phyloP scores from a whole-genome alignment of 2,888 invertebrate genomes.

The Synanthedon formicaeformis region DNA sequence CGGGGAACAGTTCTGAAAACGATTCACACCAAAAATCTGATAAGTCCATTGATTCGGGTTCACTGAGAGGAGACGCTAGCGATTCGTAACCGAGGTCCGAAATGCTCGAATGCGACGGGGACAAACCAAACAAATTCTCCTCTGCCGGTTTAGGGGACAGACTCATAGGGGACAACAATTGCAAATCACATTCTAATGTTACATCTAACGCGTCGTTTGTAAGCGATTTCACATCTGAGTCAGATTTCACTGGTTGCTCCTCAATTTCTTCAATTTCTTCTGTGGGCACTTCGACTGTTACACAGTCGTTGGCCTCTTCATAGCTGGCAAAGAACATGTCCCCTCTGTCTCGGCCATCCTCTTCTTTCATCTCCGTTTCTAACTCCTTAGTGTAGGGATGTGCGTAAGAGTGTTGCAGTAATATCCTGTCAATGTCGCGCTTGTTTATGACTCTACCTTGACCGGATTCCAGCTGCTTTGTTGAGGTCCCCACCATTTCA shows the following conservation, averaged over 20 bases:
- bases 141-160: constrained; percentile 43
- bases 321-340: constrained; percentile 80
- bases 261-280: constrained; percentile 66
- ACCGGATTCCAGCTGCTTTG: constrained; percentile 88
- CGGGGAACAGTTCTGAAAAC: constrained; percentile 83
- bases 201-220: constrained; percentile 33
- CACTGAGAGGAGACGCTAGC: constrained; percentile 59
- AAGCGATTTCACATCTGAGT: constrained; percentile 34
- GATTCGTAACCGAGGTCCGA: constrained; percentile 65
- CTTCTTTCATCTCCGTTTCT: constrained; percentile 30
- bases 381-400: constrained; percentile 52
- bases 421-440: constrained; percentile 58
- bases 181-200: constrained; percentile 49
- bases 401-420: constrained; percentile 64
- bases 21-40: constrained; percentile 81
- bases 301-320: constrained; percentile 78
- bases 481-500: constrained; percentile 89
- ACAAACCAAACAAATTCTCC: constrained; percentile 43
- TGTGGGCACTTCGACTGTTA: constrained; percentile 78
- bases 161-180: constrained; percentile 57
- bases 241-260: constrained; percentile 30
- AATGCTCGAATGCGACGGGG: constrained; percentile 52
- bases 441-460: constrained; percentile 67
- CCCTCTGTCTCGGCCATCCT: constrained; percentile 49
- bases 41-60: constrained; percentile 54